Evolutionary conservation across 2,113 vertebrate species (phyloP).

Genomic region (Proterorhinus semilunaris): DNA sequence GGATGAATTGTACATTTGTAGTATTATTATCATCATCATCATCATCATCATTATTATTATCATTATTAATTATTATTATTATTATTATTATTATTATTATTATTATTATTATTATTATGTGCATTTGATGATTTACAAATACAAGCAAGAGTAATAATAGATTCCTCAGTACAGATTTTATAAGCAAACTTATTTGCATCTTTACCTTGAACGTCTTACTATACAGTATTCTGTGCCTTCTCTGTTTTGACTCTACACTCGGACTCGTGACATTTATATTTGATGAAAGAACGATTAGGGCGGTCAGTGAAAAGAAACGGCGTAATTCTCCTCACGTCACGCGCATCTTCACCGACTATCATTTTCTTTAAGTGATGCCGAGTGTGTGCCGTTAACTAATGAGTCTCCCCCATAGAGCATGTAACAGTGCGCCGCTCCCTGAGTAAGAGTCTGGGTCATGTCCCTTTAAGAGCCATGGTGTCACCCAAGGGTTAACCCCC

Average conservation of each 20-base stretch:
- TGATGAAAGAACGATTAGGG: conserved; percentile 39
- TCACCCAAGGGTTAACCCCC: conserved; percentile 80
- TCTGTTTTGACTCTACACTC: conserved; percentile 2
- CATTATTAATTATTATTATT: no score
- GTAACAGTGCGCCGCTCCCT: conserved; percentile 20
- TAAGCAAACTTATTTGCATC: no score
- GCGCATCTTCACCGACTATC: conserved; percentile 31
- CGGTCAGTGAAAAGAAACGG: conserved; percentile 27
- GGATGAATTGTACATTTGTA: no score
- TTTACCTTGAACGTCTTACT: neutral
- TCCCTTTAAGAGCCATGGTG: conserved; percentile 52
- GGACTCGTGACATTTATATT: conserved; percentile 32
- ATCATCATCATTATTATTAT: no score
- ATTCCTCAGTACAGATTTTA: no score
- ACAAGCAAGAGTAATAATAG: no score
- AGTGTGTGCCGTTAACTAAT: conserved; percentile 55
- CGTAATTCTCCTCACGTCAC: conserved; percentile 25
- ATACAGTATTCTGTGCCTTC: neutral
- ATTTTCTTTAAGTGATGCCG: conserved; percentile 53
- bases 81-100: no score
- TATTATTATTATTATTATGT: no score
- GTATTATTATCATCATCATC: no score
- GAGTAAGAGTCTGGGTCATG: conserved; percentile 46
- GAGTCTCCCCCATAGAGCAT: conserved; percentile 26
- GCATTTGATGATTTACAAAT: no score